A percentile compares a stretch with the other conserved stretches of the same genome.
These are phyloP conservation scores for Graptemys geographica DNA, from an alignment of 2,797 vertebrate species.

Conservation along the genomic window DNA sequence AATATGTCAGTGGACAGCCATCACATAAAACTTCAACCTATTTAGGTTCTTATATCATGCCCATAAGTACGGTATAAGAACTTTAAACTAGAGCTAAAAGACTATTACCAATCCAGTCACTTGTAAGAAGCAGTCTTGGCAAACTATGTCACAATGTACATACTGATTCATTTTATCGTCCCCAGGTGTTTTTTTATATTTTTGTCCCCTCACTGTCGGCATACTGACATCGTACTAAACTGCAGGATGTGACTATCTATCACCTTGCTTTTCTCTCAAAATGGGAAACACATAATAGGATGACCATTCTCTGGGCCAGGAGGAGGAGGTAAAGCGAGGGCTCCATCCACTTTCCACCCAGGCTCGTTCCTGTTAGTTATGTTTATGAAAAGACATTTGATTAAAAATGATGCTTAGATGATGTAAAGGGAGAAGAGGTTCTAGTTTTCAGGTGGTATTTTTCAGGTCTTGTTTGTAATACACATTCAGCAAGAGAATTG, in stretches of 20 bases:
- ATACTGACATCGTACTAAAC: neutral
- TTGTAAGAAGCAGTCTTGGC: neutral
- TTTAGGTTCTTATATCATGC: neutral
- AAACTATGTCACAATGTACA: neutral
- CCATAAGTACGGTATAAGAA: neutral
- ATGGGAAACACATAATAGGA: neutral
- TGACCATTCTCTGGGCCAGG: neutral
- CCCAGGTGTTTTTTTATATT: neutral
- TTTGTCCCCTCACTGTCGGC: neutral
- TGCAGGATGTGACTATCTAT: neutral
- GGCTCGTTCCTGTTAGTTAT: neutral
- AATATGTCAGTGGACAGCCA: neutral
- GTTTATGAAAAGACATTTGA: neutral
- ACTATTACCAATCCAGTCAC: neutral
- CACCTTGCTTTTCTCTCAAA: neutral
- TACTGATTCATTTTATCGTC: neutral
- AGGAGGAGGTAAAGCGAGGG: neutral
- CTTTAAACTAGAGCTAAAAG: neutral
- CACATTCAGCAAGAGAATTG: neutral
- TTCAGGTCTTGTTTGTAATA: neutral
- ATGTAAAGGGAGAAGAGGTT: neutral
- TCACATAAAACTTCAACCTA: neutral
- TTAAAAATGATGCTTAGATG: neutral
- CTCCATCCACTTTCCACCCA: accelerated
- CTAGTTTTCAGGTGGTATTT: neutral